Percentiles rank a stretch among this genome's conserved stretches.
Evolutionary conservation across 2,888 invertebrate species (phyloP).

Genomic region (Scotopteryx bipunctaria): DNA sequence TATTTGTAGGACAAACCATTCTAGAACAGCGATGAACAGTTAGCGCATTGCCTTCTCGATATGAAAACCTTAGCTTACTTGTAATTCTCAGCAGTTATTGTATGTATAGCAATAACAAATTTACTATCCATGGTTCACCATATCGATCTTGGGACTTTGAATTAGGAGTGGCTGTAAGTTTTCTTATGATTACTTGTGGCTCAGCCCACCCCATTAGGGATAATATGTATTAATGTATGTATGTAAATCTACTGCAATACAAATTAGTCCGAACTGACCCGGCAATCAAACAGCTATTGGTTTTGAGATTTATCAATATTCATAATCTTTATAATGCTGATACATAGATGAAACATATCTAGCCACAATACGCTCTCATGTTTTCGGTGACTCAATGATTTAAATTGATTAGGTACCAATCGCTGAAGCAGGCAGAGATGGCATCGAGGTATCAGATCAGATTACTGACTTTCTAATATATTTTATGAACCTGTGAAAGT

Average conservation of each 20-base stretch:
- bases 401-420: slow-evolving; percentile 34
- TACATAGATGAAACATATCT: slow-evolving; percentile 9
- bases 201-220: no score
- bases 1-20: no score
- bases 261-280: neutral
- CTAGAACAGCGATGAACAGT: neutral
- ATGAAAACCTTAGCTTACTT: neutral
- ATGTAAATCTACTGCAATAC: neutral
- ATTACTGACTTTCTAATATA: slow-evolving; percentile 22
- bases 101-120: no score
- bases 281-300: neutral
- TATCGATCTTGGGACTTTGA: no score
- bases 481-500: slow-evolving; percentile 30
- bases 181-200: no score
- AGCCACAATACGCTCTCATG: slow-evolving; percentile 27
- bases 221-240: no score
- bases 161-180: no score
- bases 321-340: slow-evolving; percentile 16
- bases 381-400: slow-evolving; percentile 30
- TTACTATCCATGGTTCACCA: no score
- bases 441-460: slow-evolving; percentile 25
- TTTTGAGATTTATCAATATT: neutral
- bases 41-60: neutral
- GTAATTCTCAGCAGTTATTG: neutral
- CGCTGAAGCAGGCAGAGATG: slow-evolving; percentile 30